These are phyloP conservation scores for Apistogramma diplotaenia DNA, from an alignment of 2,113 vertebrate genomes.

Conservation along the genomic window DNA sequence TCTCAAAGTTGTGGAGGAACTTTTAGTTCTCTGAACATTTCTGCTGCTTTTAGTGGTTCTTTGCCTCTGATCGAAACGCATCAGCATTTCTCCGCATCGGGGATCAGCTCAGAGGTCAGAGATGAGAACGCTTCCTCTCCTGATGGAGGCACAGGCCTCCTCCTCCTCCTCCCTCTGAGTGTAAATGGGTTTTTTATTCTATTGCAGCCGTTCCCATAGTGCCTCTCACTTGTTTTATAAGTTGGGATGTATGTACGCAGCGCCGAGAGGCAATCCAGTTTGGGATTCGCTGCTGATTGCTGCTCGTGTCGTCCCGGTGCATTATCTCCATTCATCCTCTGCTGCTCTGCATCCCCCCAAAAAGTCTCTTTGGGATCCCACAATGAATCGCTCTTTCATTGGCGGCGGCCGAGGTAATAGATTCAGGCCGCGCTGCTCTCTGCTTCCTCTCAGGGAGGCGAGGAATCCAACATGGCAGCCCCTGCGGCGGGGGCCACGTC, in stretches of 20 bases:
- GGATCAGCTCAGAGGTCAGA: background rate
- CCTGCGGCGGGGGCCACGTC: constrained; percentile 13
- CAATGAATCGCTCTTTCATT: constrained; percentile 19
- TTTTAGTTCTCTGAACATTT: background rate
- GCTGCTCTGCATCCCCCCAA: constrained; percentile 23
- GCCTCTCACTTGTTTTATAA: constrained; percentile 17
- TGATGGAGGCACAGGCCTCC: background rate
- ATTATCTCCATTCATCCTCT: constrained; percentile 42
- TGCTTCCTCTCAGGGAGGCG: constrained; percentile 20
- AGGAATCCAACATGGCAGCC: constrained; percentile 49
- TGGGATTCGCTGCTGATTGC: constrained; percentile 39
- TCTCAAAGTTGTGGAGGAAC: background rate
- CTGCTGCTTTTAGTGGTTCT: background rate
- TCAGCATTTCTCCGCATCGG: background rate
- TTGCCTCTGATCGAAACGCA: background rate
- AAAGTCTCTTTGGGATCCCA: constrained; percentile 52
- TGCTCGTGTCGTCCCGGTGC: background rate
- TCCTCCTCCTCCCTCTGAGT: background rate
- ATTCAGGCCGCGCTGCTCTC: constrained; percentile 22
- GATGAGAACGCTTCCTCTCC: background rate
- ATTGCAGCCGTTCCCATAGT: constrained; percentile 40
- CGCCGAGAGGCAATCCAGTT: constrained; percentile 13
- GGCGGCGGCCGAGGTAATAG: constrained; percentile 36
- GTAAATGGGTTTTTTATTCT: constrained; percentile 49
- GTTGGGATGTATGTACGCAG: background rate